A percentile compares a stretch with the other conserved stretches of the same genome.
Evolutionary conservation across 2,113 vertebrate species (phyloP).

Genomic region (Channa argus): DNA sequence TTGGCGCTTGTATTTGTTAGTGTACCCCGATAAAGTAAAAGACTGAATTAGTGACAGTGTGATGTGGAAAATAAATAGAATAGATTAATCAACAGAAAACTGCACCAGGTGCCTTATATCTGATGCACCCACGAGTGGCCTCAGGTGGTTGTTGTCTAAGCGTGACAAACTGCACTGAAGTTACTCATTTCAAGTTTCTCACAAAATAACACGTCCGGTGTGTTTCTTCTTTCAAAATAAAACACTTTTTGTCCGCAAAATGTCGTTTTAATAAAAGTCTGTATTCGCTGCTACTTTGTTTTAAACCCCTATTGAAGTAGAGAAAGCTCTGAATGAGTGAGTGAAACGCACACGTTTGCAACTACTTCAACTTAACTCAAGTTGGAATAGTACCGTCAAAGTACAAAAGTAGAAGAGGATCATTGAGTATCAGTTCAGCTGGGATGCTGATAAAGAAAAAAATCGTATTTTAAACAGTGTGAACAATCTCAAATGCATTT

Average conservation of each 20-base stretch:
- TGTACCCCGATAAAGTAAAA: background rate
- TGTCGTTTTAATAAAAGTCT: too few species aligned
- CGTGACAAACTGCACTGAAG: background rate
- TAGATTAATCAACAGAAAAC: conserved; percentile 2
- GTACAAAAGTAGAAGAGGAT: too few species aligned
- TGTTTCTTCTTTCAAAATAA: conserved; percentile 37
- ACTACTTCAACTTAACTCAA: too few species aligned
- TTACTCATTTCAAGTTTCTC: background rate
- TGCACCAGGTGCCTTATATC: conserved; percentile 37
- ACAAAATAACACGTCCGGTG: conserved; percentile 58
- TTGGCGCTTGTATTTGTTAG: background rate
- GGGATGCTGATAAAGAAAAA: too few species aligned
- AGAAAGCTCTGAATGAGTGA: too few species aligned
- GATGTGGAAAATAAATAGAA: background rate
- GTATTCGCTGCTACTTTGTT: too few species aligned
- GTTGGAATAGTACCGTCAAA: too few species aligned
- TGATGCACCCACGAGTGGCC: background rate
- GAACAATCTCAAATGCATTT: too few species aligned
- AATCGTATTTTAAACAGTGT: too few species aligned
- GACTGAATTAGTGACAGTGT: background rate
- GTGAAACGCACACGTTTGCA: too few species aligned
- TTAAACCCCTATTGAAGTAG: too few species aligned
- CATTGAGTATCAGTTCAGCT: too few species aligned
- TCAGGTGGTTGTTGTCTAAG: conserved; percentile 5
- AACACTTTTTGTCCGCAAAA: background rate